Conservation (phyloP, 2,888 invertebrate genomes). For the Drosophila cognata region DNA sequence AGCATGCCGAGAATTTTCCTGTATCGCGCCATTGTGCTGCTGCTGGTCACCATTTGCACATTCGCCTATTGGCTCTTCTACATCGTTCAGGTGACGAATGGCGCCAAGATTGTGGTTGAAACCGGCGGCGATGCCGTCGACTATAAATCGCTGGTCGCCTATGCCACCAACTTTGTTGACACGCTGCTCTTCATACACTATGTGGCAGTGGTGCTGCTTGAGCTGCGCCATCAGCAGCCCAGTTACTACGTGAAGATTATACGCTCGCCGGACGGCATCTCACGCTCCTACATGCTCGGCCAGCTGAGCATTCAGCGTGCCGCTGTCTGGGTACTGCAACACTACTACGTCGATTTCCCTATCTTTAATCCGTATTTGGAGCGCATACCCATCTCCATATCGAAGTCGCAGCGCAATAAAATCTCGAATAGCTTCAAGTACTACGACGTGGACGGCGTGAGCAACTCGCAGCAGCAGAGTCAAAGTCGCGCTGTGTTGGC, state of each 20-base stretch:
- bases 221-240: slow-evolving; percentile 96
- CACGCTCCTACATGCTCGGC: slow-evolving; percentile 94
- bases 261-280: slow-evolving; percentile 97
- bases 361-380: slow-evolving; percentile 98
- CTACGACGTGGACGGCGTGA: slow-evolving; percentile 97
- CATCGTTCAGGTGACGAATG: slow-evolving; percentile 93
- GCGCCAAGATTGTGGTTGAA: slow-evolving; percentile 91
- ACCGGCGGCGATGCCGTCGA: slow-evolving; percentile 91
- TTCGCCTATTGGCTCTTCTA: slow-evolving; percentile 99
- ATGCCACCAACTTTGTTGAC: slow-evolving; percentile 96
- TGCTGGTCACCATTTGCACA: slow-evolving; percentile 94
- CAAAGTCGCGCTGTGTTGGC: slow-evolving; percentile 90
- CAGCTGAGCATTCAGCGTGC: slow-evolving; percentile 97
- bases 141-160: slow-evolving; percentile 95
- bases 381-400: slow-evolving; percentile 93
- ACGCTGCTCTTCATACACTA: slow-evolving; percentile 97
- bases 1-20: slow-evolving; percentile 96
- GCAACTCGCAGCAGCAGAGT: slow-evolving; percentile 88
- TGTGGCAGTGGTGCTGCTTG: slow-evolving; percentile 95
- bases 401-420: slow-evolving; percentile 91
- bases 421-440: slow-evolving; percentile 94
- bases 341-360: slow-evolving; percentile 97
- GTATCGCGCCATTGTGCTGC: slow-evolving; percentile 94
- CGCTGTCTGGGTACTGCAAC: slow-evolving; percentile 96
- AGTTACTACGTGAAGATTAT: slow-evolving; percentile 95